phyloP scores from a whole-genome alignment of 2,113 vertebrate genomes.

The Formicarius rufipectus region DNA sequence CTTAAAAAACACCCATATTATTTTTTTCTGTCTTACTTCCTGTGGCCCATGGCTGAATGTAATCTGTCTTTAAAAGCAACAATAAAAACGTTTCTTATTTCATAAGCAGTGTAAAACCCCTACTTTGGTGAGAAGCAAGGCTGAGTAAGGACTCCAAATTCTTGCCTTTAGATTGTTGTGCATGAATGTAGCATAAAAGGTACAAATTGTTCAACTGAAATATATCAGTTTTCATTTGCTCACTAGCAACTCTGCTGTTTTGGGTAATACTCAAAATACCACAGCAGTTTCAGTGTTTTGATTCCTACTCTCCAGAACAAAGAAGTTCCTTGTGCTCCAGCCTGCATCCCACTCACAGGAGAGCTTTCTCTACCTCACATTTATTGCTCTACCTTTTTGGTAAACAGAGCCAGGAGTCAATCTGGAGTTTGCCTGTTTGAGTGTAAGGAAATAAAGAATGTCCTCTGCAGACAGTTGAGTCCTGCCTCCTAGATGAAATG shows the following conservation, averaged over 20 bases:
- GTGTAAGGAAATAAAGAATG: conserved; percentile 8
- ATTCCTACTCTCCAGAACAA: neutral
- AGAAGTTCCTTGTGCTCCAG: conserved; percentile 23
- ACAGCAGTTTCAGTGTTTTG: conserved; percentile 51
- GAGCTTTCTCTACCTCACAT: neutral
- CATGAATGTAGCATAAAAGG: conserved; percentile 33
- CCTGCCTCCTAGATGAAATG: conserved; percentile 33
- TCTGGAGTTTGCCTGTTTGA: neutral
- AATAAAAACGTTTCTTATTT: neutral
- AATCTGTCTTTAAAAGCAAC: neutral
- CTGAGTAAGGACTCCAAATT: neutral
- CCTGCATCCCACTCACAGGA: neutral
- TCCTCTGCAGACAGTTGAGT: conserved; percentile 14
- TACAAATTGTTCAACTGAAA: conserved; percentile 49
- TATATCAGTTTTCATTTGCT: conserved; percentile 54
- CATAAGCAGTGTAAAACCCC: neutral
- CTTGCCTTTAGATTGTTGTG: conserved; percentile 19
- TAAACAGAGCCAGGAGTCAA: neutral
- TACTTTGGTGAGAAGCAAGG: neutral
- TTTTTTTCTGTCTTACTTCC: neutral
- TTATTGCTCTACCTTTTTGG: conserved; percentile 27
- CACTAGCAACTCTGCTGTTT: neutral
- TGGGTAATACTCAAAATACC: conserved; percentile 58
- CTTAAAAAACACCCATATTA: neutral
- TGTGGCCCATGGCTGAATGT: neutral